Evolutionary conservation across 2,113 vertebrate genomes (phyloP), one percentile per base, ranked within the genome.

Genomic region (Penelope pileata): DNA sequence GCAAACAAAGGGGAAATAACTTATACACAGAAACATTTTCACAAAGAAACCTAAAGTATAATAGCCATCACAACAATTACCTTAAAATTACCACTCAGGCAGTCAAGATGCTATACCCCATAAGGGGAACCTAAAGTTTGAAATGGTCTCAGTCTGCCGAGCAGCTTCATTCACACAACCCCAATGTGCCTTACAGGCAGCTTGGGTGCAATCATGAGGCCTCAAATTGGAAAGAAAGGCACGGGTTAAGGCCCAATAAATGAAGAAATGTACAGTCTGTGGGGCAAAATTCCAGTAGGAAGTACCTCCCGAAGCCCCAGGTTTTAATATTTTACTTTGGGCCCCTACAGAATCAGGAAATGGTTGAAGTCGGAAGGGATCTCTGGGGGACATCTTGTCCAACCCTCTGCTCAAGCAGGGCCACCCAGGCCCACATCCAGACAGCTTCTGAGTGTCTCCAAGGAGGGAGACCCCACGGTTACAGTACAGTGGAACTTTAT

Each of bases 191-290:
- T 63, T 67, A 58, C 63, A 67, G 67, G 11, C 21, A 83, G 63
- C 24, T 17, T 0, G 0, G 4, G 8, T 32, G n/a, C 48, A 27
- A 27, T 17, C 10, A 16, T 21, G 36, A 30, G 42, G 43, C 26
- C 80, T 73, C 1, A 4, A 69, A 38, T 24, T 34, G 48, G 68
- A 43, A 50, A 42, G 13, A 50, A 30, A 54, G 16, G 36, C 6
- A 36, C 8, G 34, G 16, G 8, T 40, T 40, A 42, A 69, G 19
- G 59, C 36, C 78, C 68, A 34, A 42, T 60, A 77, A 81, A 81
- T 34, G 40, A 76, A 60, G 29, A 73, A 45, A 56, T 7, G 23
- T 34, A 10, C 7, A 42, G 30, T 24, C 19, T 74, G 2, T 2
- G 2, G 40, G 9, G 60, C 16, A 22, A 77, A 72, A 91, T 75